These are phyloP conservation scores for Geophilus truncorum DNA, from an alignment of 2,888 invertebrate genomes.

Conservation along the genomic window DNA sequence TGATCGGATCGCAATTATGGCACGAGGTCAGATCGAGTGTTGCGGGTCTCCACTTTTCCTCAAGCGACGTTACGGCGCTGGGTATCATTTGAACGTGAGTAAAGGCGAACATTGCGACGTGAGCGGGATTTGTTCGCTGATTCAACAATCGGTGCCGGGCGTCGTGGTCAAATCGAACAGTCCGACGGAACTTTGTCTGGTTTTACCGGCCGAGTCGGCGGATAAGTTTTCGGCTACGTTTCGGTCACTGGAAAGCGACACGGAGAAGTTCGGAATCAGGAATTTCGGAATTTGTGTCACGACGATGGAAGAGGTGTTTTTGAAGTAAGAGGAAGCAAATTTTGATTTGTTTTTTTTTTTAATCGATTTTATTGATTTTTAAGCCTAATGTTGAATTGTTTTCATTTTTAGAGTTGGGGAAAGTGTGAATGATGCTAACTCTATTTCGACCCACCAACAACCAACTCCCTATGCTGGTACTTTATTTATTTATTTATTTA, in stretches of 20 bases:
- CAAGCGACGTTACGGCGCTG: slow-evolving; percentile 63
- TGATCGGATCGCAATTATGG: slow-evolving; percentile 82
- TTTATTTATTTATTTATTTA: too few species aligned
- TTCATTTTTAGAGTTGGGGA: neutral
- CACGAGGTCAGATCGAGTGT: slow-evolving; percentile 65
- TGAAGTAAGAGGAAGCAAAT: too few species aligned
- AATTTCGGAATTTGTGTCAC: slow-evolving; percentile 1
- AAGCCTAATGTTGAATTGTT: too few species aligned
- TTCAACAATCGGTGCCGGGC: neutral
- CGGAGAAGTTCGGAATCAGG: slow-evolving; percentile 56
- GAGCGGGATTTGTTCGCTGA: neutral
- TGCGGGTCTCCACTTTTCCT: slow-evolving; percentile 77
- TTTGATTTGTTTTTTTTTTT: too few species aligned
- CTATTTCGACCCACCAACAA: too few species aligned
- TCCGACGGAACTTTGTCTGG: neutral
- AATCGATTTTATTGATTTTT: too few species aligned
- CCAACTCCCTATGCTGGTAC: too few species aligned
- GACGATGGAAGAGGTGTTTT: slow-evolving; percentile 18
- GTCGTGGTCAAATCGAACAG: neutral
- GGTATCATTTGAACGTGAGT: slow-evolving; percentile 69
- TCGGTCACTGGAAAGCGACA: slow-evolving; percentile 60
- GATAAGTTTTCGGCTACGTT: slow-evolving; percentile 62
- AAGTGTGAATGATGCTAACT: neutral
- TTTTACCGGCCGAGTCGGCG: slow-evolving; percentile 50
- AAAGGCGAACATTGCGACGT: slow-evolving; percentile 45